Percentiles rank a stretch among this genome's conserved stretches.
These are phyloP conservation scores for Pseudonaja textilis DNA, from an alignment of 2,113 vertebrate genomes.

Conservation along the genomic window DNA sequence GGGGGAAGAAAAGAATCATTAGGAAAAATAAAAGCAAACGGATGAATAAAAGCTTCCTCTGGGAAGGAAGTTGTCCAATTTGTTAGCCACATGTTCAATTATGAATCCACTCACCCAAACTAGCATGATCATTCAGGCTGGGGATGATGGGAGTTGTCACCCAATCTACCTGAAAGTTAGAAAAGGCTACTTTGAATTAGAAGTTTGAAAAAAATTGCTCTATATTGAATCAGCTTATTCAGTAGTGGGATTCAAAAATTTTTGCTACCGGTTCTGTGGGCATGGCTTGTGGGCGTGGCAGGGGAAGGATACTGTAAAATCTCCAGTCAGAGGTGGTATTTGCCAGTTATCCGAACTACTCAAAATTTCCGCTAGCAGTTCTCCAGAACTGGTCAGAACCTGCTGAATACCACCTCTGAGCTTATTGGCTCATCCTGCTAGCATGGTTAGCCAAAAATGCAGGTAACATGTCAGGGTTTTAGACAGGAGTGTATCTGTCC, in stretches of 20 bases:
- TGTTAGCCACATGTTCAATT: background rate
- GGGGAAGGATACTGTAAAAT: no score
- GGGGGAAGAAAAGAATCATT: background rate
- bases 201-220: background rate
- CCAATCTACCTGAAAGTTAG: background rate
- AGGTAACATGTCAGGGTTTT: background rate
- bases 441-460: background rate
- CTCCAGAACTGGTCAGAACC: no score
- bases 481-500: background rate
- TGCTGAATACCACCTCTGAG: no score
- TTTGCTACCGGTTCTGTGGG: no score
- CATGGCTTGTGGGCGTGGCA: no score
- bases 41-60: background rate
- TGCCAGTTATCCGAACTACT: no score
- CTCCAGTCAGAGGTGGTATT: no score
- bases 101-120: background rate
- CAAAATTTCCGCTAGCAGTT: no score
- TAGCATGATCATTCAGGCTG: background rate
- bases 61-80: background rate
- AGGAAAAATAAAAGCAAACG: background rate
- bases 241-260: no score
- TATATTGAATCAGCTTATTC: background rate
- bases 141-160: background rate
- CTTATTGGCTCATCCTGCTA: background rate
- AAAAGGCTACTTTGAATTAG: background rate